Base-by-base conservation (phyloP, 2,797 vertebrate genomes). In the Ctenopoma kingsleyae region DNA sequence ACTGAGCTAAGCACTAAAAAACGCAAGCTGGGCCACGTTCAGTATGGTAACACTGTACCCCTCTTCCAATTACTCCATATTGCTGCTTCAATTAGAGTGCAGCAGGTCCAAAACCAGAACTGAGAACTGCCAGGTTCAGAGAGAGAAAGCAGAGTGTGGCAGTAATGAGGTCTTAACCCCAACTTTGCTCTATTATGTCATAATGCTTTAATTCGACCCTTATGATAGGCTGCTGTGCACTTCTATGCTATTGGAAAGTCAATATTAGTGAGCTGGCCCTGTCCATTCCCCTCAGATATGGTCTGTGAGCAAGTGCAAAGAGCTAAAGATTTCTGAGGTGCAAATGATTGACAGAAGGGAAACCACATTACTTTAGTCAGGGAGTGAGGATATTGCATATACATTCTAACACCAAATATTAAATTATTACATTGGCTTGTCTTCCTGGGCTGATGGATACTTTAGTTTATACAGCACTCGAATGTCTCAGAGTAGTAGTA, bases 161-260 rank as follows among this genome's bases (percentile, higher is more conserved):
- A 89, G 85, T 92, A 93, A 92, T 90, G 89, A 92, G 86, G 90
- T 91, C 90, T 89, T 92, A 92, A 93, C 88, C 89, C 82, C 60
- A 66, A 87, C 83, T 84, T 85, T 30, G 66, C 84, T 87, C 87
- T 89, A 85, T 89, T 92, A 91, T 91, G 86, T 87, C 88, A 90
- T 92, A 93, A 92, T 90, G 85, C 87, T 90, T 90, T 92, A 91
- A 93, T 93, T 85, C 64, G 40, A 89, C 82, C 86, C 90, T 91
- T 91, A 92, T 88, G 91, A 90, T 85, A 72, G 76, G 84, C 85
- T 75, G 79, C 86, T 76, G 85, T 78, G 67, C 78, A 73, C 85
- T 81, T 68, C 47, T 71, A 62, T 81, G 82, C 89, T 87, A 89
- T 87, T 89, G 81, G 78, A 89, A 86, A 90, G 91, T 90, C 85